These are phyloP conservation scores for Neelides sp. DNA, from an alignment of 1,140 invertebrate species.

Conservation along the genomic window DNA sequence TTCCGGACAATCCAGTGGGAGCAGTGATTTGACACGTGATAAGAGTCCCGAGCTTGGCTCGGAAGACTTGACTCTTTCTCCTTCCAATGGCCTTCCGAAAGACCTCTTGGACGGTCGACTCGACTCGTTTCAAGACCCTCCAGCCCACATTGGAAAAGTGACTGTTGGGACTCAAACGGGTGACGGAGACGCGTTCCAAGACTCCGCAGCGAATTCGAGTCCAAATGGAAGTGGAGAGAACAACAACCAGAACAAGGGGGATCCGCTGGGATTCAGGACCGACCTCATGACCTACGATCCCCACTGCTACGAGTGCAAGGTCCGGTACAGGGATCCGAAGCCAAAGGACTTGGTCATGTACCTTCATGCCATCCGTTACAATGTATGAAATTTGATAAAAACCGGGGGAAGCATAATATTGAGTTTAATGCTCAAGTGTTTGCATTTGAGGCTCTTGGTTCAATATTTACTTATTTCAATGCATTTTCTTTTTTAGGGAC, in stretches of 20 bases:
- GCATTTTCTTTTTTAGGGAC: constrained; percentile 46
- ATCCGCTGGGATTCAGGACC: constrained; percentile 47
- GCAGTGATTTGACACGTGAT: too few species aligned
- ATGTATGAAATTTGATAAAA: constrained; percentile 38
- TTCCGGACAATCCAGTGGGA: too few species aligned
- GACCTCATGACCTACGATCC: constrained; percentile 65
- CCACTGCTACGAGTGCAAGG: constrained; percentile 84
- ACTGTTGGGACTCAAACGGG: constrained; percentile 71
- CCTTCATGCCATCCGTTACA: constrained; percentile 84
- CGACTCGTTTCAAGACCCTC: not conserved
- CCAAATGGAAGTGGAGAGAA: not conserved
- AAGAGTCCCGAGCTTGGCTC: not conserved
- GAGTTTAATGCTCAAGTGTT: constrained; percentile 3
- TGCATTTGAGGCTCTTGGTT: constrained; percentile 9
- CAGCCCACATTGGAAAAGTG: constrained; percentile 39
- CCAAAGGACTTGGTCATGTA: constrained; percentile 87
- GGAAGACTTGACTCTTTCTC: too few species aligned
- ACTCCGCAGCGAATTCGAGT: constrained; percentile 1
- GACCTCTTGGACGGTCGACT: too few species aligned
- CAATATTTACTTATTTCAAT: constrained; percentile 3
- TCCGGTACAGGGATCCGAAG: constrained; percentile 76
- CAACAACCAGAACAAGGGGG: not conserved
- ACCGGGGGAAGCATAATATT: constrained; percentile 10
- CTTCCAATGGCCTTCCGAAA: too few species aligned
- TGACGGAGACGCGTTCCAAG: constrained; percentile 48